Percentiles rank a stretch among this genome's conserved stretches.
These are phyloP conservation scores for Aphidoletes aphidimyza DNA, from an alignment of 2,888 invertebrate genomes.

Conservation along the genomic window DNA sequence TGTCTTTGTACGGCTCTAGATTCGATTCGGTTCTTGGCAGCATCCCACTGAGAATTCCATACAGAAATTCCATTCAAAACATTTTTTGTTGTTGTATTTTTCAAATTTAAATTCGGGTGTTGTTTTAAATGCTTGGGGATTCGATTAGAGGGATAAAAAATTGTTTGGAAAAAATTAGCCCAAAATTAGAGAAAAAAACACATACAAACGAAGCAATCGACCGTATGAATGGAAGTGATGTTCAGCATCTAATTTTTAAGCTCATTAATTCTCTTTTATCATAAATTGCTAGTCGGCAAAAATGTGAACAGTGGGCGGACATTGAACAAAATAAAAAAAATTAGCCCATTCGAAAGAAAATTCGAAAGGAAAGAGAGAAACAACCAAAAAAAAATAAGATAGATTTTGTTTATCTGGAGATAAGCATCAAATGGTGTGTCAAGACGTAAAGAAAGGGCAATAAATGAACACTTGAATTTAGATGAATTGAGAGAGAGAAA, in stretches of 20 bases:
- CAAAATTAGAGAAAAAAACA: too few species aligned
- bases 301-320: conserved; percentile 23
- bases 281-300: conserved; percentile 12
- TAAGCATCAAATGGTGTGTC: conserved; percentile 22
- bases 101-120: not conserved
- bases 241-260: conserved; percentile 41
- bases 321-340: conserved; percentile 18
- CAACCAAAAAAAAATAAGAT: not conserved
- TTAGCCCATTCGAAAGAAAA: not conserved
- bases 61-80: not conserved
- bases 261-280: conserved; percentile 53
- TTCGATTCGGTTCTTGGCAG: not conserved
- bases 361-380: not conserved
- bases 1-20: not conserved
- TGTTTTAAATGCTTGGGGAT: not conserved
- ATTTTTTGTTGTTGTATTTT: not conserved
- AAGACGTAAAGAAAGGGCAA: not conserved
- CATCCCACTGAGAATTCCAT: conserved; percentile 20
- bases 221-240: conserved; percentile 38
- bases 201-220: not conserved
- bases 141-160: not conserved
- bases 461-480: not conserved
- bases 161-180: conserved; percentile 16
- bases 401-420: conserved; percentile 20
- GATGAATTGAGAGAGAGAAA: too few species aligned